phyloP scores from a whole-genome alignment of 2,888 invertebrate species.

The Apodemia hepburni region DNA sequence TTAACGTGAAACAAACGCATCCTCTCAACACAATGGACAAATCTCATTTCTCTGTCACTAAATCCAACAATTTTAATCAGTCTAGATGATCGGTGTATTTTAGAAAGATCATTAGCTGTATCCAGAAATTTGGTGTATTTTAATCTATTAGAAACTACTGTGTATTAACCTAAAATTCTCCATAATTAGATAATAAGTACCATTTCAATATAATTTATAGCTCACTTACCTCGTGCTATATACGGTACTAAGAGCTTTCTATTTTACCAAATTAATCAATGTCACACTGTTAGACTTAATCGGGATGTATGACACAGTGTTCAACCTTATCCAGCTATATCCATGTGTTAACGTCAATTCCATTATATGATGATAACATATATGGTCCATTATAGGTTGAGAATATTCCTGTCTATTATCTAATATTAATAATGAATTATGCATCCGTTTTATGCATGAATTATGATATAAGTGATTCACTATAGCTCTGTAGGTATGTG shows the following conservation, averaged over 20 bases:
- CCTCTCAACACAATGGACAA: no score
- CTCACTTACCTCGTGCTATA: background rate
- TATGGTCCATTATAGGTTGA: background rate
- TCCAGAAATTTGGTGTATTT: no score
- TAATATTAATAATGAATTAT: background rate
- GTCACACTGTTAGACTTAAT: background rate
- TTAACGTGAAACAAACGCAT: no score
- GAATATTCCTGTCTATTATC: background rate
- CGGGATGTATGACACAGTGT: background rate
- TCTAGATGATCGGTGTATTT: no score
- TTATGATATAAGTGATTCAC: background rate
- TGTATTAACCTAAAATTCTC: no score
- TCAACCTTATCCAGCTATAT: background rate
- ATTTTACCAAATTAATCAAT: conserved; percentile 9
- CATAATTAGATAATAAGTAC: no score
- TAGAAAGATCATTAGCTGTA: no score
- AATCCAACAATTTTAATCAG: no score
- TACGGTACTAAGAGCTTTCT: background rate
- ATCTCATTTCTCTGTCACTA: no score
- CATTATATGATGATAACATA: background rate
- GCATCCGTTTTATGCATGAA: background rate
- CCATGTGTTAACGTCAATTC: background rate
- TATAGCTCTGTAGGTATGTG: no score
- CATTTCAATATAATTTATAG: background rate
- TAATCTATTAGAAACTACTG: no score